Conservation (phyloP, 2,113 vertebrate species). For the Chauna torquata region DNA sequence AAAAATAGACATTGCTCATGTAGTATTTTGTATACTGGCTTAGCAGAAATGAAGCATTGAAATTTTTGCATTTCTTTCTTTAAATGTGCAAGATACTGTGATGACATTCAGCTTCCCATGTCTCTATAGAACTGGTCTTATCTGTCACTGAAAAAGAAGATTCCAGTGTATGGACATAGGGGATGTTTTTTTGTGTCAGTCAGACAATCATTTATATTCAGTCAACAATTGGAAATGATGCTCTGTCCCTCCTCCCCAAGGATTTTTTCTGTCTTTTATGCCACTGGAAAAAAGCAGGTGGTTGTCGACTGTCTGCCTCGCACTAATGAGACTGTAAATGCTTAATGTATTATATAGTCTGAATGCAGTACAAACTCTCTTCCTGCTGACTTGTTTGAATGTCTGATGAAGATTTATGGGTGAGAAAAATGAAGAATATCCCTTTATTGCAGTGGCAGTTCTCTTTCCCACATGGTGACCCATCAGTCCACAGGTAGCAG, state of each 20-base stretch:
- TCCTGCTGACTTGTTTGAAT: background rate
- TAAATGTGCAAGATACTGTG: background rate
- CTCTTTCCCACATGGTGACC: background rate
- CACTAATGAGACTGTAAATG: background rate
- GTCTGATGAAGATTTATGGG: background rate
- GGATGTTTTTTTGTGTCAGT: background rate
- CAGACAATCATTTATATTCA: constrained; percentile 33
- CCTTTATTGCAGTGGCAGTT: background rate
- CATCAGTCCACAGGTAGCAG: background rate
- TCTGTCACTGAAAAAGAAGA: background rate
- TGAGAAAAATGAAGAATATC: background rate
- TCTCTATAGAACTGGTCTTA: background rate
- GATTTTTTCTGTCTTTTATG: background rate
- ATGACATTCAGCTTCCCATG: background rate
- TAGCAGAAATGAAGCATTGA: background rate
- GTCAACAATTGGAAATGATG: background rate
- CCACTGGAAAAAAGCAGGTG: constrained; percentile 10
- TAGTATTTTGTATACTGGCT: background rate
- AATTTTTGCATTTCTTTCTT: background rate
- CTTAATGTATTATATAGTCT: background rate
- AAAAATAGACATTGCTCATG: background rate
- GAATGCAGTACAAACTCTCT: background rate
- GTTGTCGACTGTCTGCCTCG: background rate
- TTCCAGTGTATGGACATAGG: background rate
- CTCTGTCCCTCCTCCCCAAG: background rate